A percentile compares a stretch with the other conserved stretches of the same genome.
phyloP scores from a whole-genome alignment of 2,113 vertebrate species.

The Percopsis transmontana region DNA sequence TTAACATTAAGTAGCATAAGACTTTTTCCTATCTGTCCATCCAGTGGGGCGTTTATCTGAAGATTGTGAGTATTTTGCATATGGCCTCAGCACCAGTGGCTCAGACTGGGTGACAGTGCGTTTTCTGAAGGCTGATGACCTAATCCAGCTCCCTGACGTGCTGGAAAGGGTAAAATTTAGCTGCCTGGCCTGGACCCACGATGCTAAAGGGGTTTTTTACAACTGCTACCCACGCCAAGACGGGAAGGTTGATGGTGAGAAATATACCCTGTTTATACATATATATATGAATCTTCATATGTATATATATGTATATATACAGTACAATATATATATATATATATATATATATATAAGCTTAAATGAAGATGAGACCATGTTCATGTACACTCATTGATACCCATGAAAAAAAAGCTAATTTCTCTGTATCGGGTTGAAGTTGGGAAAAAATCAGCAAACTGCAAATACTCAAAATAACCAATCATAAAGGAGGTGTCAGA shows the following conservation, averaged over 20 bases:
- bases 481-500: too few relatives aligned
- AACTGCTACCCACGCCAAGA: conserved; percentile 76
- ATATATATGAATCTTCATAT: too few relatives aligned
- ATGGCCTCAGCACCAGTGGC: conserved; percentile 76
- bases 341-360: too few relatives aligned
- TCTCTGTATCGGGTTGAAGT: too few relatives aligned
- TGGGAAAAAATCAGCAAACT: too few relatives aligned
- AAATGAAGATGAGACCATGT: too few relatives aligned
- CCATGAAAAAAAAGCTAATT: too few relatives aligned
- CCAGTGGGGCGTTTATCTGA: conserved; percentile 79
- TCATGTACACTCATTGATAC: too few relatives aligned
- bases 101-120: conserved; percentile 79
- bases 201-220: conserved; percentile 78
- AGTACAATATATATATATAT: too few relatives aligned
- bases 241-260: conserved; percentile 75
- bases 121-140: conserved; percentile 73
- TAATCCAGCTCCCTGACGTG: conserved; percentile 63
- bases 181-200: conserved; percentile 80
- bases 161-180: conserved; percentile 81
- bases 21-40: not conserved
- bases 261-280: not conserved
- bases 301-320: too few relatives aligned
- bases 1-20: too few relatives aligned
- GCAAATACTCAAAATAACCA: too few relatives aligned
- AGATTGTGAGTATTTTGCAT: conserved; percentile 77